phyloP scores from a whole-genome alignment of 1,140 invertebrate species.

The Chymomyza costata region DNA sequence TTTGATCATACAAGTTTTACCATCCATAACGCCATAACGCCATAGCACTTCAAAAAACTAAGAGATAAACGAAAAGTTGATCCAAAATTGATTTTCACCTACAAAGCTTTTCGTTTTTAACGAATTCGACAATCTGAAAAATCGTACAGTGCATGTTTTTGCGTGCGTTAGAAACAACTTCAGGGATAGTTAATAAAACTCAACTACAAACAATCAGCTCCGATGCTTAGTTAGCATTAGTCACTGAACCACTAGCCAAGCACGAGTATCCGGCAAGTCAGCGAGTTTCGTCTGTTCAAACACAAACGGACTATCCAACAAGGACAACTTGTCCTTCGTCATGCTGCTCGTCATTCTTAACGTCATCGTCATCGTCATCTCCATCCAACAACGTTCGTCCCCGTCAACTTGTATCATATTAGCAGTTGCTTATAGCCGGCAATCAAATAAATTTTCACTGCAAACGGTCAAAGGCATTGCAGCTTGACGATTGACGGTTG shows the following conservation, averaged over 20 bases:
- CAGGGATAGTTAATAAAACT: conserved; percentile 70
- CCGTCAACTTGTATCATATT: conserved; percentile 66
- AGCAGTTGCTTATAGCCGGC: conserved; percentile 66
- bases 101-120: too few species aligned
- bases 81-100: neutral
- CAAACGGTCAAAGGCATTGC: conserved; percentile 59
- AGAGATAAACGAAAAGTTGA: too few species aligned
- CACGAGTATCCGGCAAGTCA: conserved; percentile 19
- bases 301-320: too few species aligned
- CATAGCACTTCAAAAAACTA: too few species aligned
- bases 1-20: too few species aligned
- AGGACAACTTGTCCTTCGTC: conserved; percentile 13
- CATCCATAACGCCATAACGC: too few species aligned
- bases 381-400: neutral
- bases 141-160: conserved; percentile 16
- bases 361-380: conserved; percentile 8
- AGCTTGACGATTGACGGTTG: too few species aligned
- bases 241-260: conserved; percentile 15
- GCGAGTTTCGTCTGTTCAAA: conserved; percentile 21
- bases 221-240: conserved; percentile 16
- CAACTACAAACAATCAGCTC: conserved; percentile 21
- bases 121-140: too few species aligned
- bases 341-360: neutral
- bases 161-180: conserved; percentile 34
- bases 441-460: conserved; percentile 73